Evolutionary conservation across 2,888 invertebrate genomes (phyloP).

Genomic region (Vesta saturnalis): DNA sequence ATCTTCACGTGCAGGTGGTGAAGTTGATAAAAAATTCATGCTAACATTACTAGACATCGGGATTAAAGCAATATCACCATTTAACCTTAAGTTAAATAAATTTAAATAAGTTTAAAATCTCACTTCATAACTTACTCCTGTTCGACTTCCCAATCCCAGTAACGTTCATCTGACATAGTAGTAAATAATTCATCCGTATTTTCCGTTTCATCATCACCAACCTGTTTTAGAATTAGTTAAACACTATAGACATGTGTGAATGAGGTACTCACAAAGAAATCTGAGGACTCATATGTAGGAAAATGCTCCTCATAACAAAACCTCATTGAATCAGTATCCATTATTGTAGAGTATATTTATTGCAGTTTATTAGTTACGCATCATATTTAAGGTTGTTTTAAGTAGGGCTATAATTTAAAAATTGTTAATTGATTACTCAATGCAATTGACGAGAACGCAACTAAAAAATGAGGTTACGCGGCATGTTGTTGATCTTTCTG

Average conservation of each 20-base stretch:
- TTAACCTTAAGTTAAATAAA: conserved; percentile 51
- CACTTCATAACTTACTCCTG: conserved; percentile 56
- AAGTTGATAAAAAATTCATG: conserved; percentile 48
- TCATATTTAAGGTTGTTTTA: too few relatives aligned
- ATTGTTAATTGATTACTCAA: not conserved
- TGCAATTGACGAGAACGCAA: not conserved
- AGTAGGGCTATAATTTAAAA: not conserved
- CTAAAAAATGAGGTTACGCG: conserved; percentile 9
- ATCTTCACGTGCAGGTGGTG: conserved; percentile 61
- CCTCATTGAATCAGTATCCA: conserved; percentile 65
- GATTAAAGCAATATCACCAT: conserved; percentile 61
- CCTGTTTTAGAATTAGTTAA: not conserved
- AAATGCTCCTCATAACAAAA: conserved; percentile 65
- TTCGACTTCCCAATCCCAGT: conserved; percentile 53
- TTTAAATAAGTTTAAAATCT: not conserved
- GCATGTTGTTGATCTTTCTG: conserved; percentile 3
- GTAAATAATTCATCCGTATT: conserved; percentile 15
- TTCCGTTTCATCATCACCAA: conserved; percentile 26
- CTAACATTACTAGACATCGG: conserved; percentile 57
- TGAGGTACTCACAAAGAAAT: conserved; percentile 42
- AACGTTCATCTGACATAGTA: conserved; percentile 28
- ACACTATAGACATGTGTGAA: not conserved
- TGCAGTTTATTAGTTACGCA: not conserved
- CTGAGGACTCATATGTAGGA: conserved; percentile 49
- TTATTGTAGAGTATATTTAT: conserved; percentile 44